These are phyloP conservation scores for Malurus splendens DNA, from an alignment of 2,797 vertebrate species.

Conservation along the genomic window DNA sequence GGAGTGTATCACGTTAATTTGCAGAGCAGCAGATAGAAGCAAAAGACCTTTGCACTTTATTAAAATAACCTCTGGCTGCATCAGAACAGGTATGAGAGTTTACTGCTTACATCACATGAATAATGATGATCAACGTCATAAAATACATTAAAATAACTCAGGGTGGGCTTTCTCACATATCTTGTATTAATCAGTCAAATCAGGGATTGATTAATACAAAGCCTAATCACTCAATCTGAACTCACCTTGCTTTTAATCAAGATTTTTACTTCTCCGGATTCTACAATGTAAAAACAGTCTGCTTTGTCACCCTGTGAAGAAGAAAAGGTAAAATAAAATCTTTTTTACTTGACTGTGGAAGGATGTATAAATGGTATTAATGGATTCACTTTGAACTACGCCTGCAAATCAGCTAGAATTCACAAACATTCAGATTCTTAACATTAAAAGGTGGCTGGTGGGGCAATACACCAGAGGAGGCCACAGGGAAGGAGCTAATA, in stretches of 20 bases:
- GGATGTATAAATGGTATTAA: background rate
- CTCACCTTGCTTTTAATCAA: constrained; percentile 98
- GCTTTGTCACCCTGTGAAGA: constrained; percentile 87
- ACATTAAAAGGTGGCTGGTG: background rate
- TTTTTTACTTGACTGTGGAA: background rate
- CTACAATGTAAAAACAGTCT: constrained; percentile 94
- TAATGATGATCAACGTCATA: background rate
- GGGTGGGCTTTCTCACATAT: background rate
- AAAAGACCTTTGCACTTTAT: background rate
- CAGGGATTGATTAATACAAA: background rate
- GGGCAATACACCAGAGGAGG: background rate
- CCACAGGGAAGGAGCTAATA: background rate
- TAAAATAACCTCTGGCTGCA: background rate
- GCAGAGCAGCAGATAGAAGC: background rate
- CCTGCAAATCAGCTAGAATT: background rate
- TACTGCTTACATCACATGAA: background rate
- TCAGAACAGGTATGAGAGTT: background rate
- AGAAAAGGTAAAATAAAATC: background rate
- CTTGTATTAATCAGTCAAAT: background rate
- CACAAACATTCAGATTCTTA: background rate
- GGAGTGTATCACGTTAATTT: background rate
- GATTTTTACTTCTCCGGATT: constrained; percentile 94
- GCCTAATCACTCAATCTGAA: background rate
- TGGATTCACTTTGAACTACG: background rate
- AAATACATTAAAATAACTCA: background rate